Percentiles rank a stretch among this genome's conserved stretches.
These are phyloP conservation scores for Drosophila rubida DNA, from an alignment of 2,888 invertebrate species.

Conservation along the genomic window DNA sequence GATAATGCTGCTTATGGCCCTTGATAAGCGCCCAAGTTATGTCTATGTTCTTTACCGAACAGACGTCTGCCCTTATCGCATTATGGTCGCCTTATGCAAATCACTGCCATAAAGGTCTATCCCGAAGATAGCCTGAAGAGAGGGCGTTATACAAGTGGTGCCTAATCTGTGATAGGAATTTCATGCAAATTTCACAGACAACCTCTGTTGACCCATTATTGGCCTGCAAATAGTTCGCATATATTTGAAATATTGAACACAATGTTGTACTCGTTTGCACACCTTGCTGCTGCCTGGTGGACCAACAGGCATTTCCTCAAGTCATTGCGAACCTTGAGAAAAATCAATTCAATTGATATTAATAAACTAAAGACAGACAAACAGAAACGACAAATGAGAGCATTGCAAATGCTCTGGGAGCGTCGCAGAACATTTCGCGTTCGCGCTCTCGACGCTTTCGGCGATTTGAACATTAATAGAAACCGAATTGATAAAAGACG, in stretches of 20 bases:
- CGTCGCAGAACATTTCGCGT: conserved; percentile 13
- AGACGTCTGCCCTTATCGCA: conserved; percentile 5
- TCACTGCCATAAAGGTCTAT: conserved; percentile 15
- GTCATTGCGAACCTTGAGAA: conserved; percentile 65
- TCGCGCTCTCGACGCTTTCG: conserved; percentile 34
- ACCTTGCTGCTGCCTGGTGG: conserved; percentile 24
- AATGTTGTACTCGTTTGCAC: conserved; percentile 12
- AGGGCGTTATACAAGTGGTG: not conserved
- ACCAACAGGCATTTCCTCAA: conserved; percentile 27
- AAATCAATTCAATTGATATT: conserved; percentile 75
- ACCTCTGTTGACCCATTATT: conserved; percentile 32
- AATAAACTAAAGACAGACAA: conserved; percentile 64
- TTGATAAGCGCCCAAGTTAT: conserved; percentile 27
- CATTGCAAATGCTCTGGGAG: conserved; percentile 25
- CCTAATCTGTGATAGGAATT: conserved; percentile 33
- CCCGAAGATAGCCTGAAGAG: not conserved
- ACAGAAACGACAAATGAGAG: conserved; percentile 36
- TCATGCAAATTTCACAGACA: conserved; percentile 28
- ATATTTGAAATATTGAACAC: conserved; percentile 7
- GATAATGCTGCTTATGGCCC: conserved; percentile 29
- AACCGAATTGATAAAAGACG: conserved; percentile 64
- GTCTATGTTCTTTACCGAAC: not conserved
- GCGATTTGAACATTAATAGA: conserved; percentile 53
- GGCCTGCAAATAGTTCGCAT: not conserved
- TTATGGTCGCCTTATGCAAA: conserved; percentile 15